Conservation (phyloP, 1,140 invertebrate species). For the Chrysopa pallens region DNA sequence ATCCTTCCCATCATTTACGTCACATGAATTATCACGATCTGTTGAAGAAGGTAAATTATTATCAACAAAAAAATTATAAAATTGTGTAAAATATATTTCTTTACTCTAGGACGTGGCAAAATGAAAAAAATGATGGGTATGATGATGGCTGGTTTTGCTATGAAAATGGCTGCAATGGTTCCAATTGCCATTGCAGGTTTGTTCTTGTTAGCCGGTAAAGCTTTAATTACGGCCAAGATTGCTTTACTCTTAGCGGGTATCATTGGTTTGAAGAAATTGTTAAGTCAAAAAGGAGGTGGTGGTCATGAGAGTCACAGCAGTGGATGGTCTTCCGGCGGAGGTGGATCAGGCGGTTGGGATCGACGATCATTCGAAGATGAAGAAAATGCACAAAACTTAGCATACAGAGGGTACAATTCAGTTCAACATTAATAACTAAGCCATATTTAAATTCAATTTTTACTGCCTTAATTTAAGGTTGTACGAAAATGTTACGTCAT, state of each 20-base stretch:
- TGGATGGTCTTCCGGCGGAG: constrained; percentile 32
- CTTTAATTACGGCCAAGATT: constrained; percentile 59
- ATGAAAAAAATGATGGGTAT: constrained; percentile 72
- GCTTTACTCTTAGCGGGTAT: constrained; percentile 55
- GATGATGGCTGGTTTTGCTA: constrained; percentile 62
- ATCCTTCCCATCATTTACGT: constrained; percentile 46
- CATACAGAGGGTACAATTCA: constrained; percentile 38
- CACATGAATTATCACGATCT: constrained; percentile 43
- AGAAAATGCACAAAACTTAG: constrained; percentile 38
- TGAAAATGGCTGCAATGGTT: constrained; percentile 54
- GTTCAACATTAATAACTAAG: constrained; percentile 1
- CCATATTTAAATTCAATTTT: neutral
- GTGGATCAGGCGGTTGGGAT: constrained; percentile 26
- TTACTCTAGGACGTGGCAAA: constrained; percentile 36
- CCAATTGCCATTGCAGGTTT: constrained; percentile 53
- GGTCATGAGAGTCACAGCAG: constrained; percentile 32
- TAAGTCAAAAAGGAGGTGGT: constrained; percentile 39
- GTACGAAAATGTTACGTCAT: neutral
- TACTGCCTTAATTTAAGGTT: constrained; percentile 1
- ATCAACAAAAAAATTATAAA: constrained; percentile 1
- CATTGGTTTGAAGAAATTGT: constrained; percentile 58
- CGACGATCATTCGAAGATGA: constrained; percentile 26
- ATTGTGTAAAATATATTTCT: constrained; percentile 6
- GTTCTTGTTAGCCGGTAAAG: constrained; percentile 57
- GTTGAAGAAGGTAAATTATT: constrained; percentile 49